Percentiles rank a stretch among this genome's conserved stretches.
Conservation (phyloP, 2,797 vertebrate genomes). For the Ispidina lecontei region DNA sequence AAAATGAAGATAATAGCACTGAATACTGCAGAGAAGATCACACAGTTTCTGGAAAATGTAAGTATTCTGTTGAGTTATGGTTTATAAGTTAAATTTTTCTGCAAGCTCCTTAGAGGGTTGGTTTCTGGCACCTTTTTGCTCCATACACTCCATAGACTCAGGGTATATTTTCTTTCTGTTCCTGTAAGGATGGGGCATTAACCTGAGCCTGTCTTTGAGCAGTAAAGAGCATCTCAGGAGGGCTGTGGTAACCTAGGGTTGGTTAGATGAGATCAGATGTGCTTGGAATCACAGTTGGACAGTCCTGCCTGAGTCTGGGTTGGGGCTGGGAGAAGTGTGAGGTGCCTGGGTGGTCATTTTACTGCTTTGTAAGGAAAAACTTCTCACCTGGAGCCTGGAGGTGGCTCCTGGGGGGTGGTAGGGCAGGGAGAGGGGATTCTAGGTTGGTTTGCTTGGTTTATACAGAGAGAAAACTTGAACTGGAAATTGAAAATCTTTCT, state of each 20-base stretch:
- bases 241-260: neutral
- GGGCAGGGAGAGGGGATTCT: neutral
- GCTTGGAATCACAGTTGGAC: neutral
- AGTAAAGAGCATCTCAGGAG: neutral
- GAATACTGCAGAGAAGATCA: slow-evolving; percentile 85
- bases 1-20: slow-evolving; percentile 92
- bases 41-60: slow-evolving; percentile 91
- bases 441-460: neutral
- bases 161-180: neutral
- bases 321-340: neutral
- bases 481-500: neutral
- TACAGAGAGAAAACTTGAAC: neutral
- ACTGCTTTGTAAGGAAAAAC: neutral
- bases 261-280: neutral
- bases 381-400: neutral
- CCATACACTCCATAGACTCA: neutral
- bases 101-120: neutral
- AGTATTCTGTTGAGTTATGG: slow-evolving; percentile 70
- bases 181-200: neutral
- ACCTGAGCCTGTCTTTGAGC: neutral
- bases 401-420: neutral
- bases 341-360: neutral
- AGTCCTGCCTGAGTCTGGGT: neutral
- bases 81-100: neutral
- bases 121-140: neutral